Evolutionary conservation across 1,140 invertebrate genomes (phyloP).

Genomic region (Chrysoperla carnea): DNA sequence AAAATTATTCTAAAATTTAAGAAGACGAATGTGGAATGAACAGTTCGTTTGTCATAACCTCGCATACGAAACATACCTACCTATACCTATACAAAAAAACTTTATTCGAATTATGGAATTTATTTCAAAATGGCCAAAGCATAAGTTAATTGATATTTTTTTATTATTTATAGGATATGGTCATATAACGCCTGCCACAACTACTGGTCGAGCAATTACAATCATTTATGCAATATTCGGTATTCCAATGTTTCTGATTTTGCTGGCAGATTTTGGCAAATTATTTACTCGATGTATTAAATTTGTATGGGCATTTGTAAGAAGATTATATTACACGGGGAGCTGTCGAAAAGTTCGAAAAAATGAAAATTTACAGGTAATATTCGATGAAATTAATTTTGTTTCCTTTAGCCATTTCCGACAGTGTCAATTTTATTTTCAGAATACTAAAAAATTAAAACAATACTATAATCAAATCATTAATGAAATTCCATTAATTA

Average conservation of each 20-base stretch:
- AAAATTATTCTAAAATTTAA: no score
- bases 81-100: no score
- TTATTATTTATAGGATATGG: constrained; percentile 65
- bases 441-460: no score
- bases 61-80: no score
- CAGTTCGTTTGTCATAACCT: no score
- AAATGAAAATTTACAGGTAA: constrained; percentile 56
- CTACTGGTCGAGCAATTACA: constrained; percentile 63
- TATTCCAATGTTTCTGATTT: constrained; percentile 82
- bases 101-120: not conserved
- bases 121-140: not conserved
- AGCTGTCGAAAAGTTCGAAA: constrained; percentile 60
- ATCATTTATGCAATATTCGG: constrained; percentile 90
- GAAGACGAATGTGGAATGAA: no score
- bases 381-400: constrained; percentile 1
- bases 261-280: constrained; percentile 85
- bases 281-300: constrained; percentile 82
- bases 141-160: not conserved
- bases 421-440: no score
- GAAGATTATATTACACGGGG: constrained; percentile 70
- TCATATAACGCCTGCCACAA: constrained; percentile 77
- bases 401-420: no score
- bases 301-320: constrained; percentile 80
- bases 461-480: no score
- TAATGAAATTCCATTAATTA: no score